Percentiles rank a stretch among this genome's conserved stretches.
These are phyloP conservation scores for Pangasius macronema DNA, from an alignment of 2,797 vertebrate species.

Conservation along the genomic window DNA sequence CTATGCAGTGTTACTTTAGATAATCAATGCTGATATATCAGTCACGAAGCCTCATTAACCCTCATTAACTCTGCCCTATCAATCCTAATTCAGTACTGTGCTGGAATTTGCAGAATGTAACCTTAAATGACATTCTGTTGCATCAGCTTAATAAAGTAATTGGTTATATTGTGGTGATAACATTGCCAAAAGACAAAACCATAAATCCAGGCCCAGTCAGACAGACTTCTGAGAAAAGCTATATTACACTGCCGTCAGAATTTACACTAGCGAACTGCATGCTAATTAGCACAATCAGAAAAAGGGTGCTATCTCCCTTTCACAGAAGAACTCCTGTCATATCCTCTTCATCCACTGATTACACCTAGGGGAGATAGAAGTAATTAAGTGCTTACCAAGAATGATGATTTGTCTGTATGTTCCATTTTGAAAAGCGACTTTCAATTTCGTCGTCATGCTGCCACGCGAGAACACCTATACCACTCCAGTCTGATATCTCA, in stretches of 20 bases:
- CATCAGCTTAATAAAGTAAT: slow-evolving; percentile 41
- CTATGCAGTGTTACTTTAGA: slow-evolving; percentile 43
- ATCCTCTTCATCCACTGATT: slow-evolving; percentile 48
- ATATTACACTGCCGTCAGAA: slow-evolving; percentile 31
- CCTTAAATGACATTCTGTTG: slow-evolving; percentile 32
- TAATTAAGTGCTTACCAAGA: slow-evolving; percentile 77
- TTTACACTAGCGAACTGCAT: slow-evolving; percentile 62
- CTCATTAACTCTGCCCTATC: slow-evolving; percentile 39
- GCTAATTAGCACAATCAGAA: slow-evolving; percentile 68
- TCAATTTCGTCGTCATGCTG: background rate
- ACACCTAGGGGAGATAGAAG: slow-evolving; percentile 38
- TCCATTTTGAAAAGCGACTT: slow-evolving; percentile 2
- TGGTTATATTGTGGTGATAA: slow-evolving; percentile 23
- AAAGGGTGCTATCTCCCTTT: slow-evolving; percentile 72
- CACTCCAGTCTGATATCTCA: background rate
- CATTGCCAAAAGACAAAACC: slow-evolving; percentile 25
- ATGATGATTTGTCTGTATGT: slow-evolving; percentile 67
- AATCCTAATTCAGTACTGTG: slow-evolving; percentile 40
- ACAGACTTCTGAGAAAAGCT: slow-evolving; percentile 16
- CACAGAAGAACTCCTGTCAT: slow-evolving; percentile 67
- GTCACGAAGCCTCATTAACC: slow-evolving; percentile 42
- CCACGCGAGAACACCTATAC: background rate
- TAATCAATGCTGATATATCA: slow-evolving; percentile 52
- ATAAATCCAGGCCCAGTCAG: slow-evolving; percentile 22
- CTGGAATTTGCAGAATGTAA: slow-evolving; percentile 33